Evolutionary conservation across 2,797 vertebrate species (phyloP).

Genomic region (Bufotes viridis): DNA sequence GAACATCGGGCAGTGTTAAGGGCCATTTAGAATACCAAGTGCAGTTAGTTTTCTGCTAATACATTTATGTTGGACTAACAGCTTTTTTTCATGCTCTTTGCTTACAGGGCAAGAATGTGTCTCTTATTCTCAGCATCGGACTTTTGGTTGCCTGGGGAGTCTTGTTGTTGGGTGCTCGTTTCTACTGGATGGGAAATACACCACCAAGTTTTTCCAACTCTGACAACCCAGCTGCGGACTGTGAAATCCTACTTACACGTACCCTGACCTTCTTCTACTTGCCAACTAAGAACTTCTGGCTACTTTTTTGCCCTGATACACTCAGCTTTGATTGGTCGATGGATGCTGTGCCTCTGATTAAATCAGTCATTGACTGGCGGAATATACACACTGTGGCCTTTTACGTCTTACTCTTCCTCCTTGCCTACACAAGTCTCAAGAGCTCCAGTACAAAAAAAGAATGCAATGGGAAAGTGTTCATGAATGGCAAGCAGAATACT

Average conservation of each 20-base stretch:
- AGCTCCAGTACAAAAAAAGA: conserved; percentile 74
- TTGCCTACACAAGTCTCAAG: conserved; percentile 84
- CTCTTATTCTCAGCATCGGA: conserved; percentile 85
- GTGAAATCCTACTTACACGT: conserved; percentile 85
- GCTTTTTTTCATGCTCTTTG: conserved; percentile 51
- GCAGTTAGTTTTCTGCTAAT: not conserved
- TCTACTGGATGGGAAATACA: conserved; percentile 99
- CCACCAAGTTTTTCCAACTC: conserved; percentile 99
- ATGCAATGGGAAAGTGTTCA: conserved; percentile 82
- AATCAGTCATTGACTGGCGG: conserved; percentile 85
- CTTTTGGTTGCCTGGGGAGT: conserved; percentile 88
- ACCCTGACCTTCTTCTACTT: conserved; percentile 90
- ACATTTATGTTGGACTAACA: not conserved
- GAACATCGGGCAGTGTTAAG: too few relatives aligned
- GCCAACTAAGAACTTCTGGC: conserved; percentile 92
- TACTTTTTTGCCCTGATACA: conserved; percentile 92
- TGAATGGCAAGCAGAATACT: conserved; percentile 88
- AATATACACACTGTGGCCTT: conserved; percentile 88
- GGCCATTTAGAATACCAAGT: not conserved
- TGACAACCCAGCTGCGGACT: conserved; percentile 96
- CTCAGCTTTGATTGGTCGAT: conserved; percentile 99
- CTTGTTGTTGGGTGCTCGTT: conserved; percentile 84
- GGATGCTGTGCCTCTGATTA: conserved; percentile 94
- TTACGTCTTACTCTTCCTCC: conserved; percentile 82
- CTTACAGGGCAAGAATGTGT: conserved; percentile 87